A percentile compares a stretch with the other conserved stretches of the same genome.
phyloP scores from a whole-genome alignment of 2,797 vertebrate species.

The Cynopterus sphinx region DNA sequence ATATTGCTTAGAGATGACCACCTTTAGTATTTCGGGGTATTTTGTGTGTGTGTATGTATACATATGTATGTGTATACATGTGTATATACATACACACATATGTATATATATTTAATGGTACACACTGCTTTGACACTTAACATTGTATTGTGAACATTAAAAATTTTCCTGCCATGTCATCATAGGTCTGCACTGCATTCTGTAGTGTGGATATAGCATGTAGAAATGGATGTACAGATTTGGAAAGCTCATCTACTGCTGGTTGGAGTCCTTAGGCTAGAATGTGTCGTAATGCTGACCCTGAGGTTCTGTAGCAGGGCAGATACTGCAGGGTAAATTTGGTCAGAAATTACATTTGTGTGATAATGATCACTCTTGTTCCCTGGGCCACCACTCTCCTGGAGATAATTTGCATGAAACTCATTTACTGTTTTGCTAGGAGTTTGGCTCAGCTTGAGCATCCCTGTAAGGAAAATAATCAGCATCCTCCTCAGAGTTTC shows the following conservation, averaged over 20 bases:
- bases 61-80: too few species aligned
- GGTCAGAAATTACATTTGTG: slow-evolving; percentile 42
- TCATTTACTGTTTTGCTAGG: slow-evolving; percentile 65
- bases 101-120: too few species aligned
- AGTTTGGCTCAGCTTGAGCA: slow-evolving; percentile 58
- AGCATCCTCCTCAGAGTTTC: slow-evolving; percentile 73
- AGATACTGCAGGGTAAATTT: background rate
- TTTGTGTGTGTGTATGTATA: background rate
- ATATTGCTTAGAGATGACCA: background rate
- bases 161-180: background rate
- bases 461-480: slow-evolving; percentile 74
- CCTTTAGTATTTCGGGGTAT: background rate
- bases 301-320: background rate
- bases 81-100: too few species aligned
- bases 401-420: slow-evolving; percentile 69
- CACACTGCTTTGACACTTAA: background rate
- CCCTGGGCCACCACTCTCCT: slow-evolving; percentile 14
- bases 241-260: background rate
- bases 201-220: rapidly evolving
- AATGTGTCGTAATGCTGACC: background rate
- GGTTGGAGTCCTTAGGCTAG: background rate
- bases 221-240: background rate
- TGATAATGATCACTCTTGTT: slow-evolving; percentile 37
- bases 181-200: background rate
- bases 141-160: background rate